Conservation (phyloP, 2,113 vertebrate species). For the Phrynosoma blainvillii region DNA sequence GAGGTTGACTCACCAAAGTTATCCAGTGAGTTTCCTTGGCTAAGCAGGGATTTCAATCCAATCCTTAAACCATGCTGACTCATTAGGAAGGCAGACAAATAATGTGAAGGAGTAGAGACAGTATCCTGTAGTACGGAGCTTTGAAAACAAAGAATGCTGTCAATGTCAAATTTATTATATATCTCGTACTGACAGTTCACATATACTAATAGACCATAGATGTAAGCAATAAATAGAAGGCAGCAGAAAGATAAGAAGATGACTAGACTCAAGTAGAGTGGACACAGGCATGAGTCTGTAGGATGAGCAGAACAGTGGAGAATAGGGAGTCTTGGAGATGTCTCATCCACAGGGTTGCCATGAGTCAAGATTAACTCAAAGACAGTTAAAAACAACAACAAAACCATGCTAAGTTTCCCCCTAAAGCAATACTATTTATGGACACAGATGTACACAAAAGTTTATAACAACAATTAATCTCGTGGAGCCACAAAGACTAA, state of each 20-base stretch:
- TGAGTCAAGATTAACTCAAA: too few species aligned
- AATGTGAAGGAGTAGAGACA: neutral
- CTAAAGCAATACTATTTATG: neutral
- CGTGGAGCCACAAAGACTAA: neutral
- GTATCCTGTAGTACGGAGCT: neutral
- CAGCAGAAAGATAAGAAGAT: too few species aligned
- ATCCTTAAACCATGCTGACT: too few species aligned
- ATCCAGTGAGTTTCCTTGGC: too few species aligned
- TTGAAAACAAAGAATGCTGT: neutral
- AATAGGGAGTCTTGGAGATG: too few species aligned
- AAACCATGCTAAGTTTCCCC: constrained; percentile 30
- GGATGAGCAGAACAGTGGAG: too few species aligned
- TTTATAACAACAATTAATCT: neutral
- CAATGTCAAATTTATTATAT: neutral
- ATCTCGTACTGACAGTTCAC: neutral
- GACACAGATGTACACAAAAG: neutral
- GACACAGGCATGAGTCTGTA: too few species aligned
- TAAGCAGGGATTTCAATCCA: too few species aligned
- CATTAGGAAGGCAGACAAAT: neutral
- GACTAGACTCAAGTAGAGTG: too few species aligned
- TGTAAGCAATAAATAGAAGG: neutral
- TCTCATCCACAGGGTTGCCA: too few species aligned
- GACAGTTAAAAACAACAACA: neutral
- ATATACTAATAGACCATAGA: neutral
- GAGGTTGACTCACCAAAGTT: too few species aligned